A percentile compares a stretch with the other conserved stretches of the same genome.
These are phyloP conservation scores for Phallusia fumigata DNA, from an alignment of 23 tunicate genomes.

Conservation along the genomic window DNA sequence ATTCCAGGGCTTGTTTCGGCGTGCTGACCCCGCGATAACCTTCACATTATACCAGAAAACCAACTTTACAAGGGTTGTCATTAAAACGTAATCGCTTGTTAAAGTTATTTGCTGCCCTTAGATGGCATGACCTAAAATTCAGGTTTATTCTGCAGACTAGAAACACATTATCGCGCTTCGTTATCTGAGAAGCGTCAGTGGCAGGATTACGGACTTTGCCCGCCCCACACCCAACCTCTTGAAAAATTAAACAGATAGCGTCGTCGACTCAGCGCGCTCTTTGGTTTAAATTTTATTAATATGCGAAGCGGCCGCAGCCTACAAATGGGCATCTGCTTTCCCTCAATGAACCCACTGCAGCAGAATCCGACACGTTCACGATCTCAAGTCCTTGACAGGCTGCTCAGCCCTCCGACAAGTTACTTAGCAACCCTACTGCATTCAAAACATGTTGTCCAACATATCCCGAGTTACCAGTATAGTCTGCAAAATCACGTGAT, in stretches of 20 bases:
- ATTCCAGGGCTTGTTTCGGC: background rate
- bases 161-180: background rate
- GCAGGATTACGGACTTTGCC: slow-evolving; percentile 2
- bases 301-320: too few relatives aligned
- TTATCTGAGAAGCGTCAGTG: background rate
- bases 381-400: background rate
- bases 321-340: too few relatives aligned
- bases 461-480: background rate
- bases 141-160: background rate
- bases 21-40: too few relatives aligned
- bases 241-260: background rate
- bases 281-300: too few relatives aligned
- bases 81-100: too few relatives aligned
- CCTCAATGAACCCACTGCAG: too few relatives aligned
- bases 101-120: too few relatives aligned
- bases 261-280: background rate
- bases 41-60: too few relatives aligned
- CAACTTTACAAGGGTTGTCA: too few relatives aligned
- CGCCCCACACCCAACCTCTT: slow-evolving; percentile 12
- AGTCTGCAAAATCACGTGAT: too few relatives aligned
- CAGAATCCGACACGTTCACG: too few relatives aligned
- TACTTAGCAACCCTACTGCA: background rate
- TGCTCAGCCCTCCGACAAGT: background rate
- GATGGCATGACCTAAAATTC: too few relatives aligned
- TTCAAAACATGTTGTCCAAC: background rate